Conservation (phyloP, 2,888 invertebrate species). For the Ennomos fuscantarius region DNA sequence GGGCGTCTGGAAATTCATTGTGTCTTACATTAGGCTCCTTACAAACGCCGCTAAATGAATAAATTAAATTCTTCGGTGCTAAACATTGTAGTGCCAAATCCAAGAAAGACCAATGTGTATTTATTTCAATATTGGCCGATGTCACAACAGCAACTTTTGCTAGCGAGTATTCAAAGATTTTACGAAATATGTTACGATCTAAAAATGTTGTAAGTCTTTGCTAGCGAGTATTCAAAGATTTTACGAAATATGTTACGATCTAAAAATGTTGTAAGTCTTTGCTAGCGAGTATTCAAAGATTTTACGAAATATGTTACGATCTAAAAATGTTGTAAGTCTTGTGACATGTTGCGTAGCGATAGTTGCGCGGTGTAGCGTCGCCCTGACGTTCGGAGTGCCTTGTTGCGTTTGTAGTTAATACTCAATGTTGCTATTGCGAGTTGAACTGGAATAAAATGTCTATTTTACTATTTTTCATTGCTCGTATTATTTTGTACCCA, state of each 20-base stretch:
- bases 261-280: too few species aligned
- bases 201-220: too few species aligned
- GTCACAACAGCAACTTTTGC: not conserved
- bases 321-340: too few species aligned
- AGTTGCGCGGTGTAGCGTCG: slow-evolving; percentile 2
- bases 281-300: not conserved
- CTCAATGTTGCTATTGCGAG: slow-evolving; percentile 79
- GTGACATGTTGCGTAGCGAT: not conserved
- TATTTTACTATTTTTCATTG: slow-evolving; percentile 85
- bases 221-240: too few species aligned
- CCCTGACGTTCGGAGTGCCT: slow-evolving; percentile 33
- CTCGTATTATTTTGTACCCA: slow-evolving; percentile 65
- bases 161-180: too few species aligned
- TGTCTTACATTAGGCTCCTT: too few species aligned
- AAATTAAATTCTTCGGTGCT: slow-evolving; percentile 21
- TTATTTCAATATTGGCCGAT: slow-evolving; percentile 11
- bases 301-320: too few species aligned
- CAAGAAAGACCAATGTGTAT: slow-evolving; percentile 9
- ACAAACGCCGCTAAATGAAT: not conserved
- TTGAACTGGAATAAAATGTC: slow-evolving; percentile 80
- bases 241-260: too few species aligned
- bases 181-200: too few species aligned
- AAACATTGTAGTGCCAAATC: slow-evolving; percentile 19
- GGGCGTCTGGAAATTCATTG: slow-evolving; percentile 7
- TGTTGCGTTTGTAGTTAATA: slow-evolving; percentile 74